These are phyloP conservation scores for human DNA, from an alignment of 2,113 vertebrate genomes.

Conservation along the genomic window GRCh38 chr18:78917001-78917500, in stretches of 20 bases:
- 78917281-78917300: neutral
- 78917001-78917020: too few relatives aligned
- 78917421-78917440: neutral
- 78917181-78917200: neutral
- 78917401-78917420: neutral
- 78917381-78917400: neutral
- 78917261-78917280: too few relatives aligned
- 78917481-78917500: neutral
- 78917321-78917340: neutral
- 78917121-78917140: neutral
- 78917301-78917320: too few relatives aligned
- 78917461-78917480: neutral
- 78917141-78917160: too few relatives aligned
- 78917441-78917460: neutral
- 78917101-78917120: neutral
- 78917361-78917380: neutral
- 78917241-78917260: neutral
- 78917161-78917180: too few relatives aligned
- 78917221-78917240: neutral
- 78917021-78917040: neutral
- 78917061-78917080: neutral
- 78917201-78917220: neutral
- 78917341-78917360: neutral
- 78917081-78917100: too few relatives aligned
- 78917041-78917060: too few relatives aligned